A percentile compares a stretch with the other conserved stretches of the same genome.
Conservation (phyloP, 2,797 vertebrate genomes). For the Harpagifer antarcticus region DNA sequence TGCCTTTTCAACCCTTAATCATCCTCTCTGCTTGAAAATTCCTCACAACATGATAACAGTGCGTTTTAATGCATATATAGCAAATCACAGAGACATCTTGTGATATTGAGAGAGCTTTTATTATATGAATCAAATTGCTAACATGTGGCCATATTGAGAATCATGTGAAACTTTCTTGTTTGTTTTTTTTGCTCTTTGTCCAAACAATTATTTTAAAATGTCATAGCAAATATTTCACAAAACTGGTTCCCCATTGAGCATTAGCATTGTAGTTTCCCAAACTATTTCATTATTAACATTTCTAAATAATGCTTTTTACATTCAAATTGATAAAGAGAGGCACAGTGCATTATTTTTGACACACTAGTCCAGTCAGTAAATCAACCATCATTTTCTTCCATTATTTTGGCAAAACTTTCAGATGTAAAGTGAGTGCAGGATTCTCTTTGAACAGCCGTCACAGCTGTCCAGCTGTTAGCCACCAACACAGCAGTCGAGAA, state of each 20-base stretch:
- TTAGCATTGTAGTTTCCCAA: background rate
- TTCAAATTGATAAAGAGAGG: background rate
- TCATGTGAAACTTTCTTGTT: too few relatives aligned
- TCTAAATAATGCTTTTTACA: background rate
- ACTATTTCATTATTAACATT: background rate
- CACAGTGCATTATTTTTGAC: slow-evolving; percentile 25
- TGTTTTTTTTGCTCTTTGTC: too few relatives aligned
- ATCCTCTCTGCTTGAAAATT: too few relatives aligned
- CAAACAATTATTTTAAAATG: too few relatives aligned
- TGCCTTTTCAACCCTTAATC: background rate
- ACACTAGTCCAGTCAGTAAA: background rate
- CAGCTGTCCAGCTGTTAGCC: slow-evolving; percentile 23
- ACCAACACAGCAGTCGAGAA: slow-evolving; percentile 1
- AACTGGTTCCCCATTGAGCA: too few relatives aligned
- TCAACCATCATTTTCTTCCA: background rate
- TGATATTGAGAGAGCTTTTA: background rate
- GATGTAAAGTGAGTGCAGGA: slow-evolving; percentile 19
- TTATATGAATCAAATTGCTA: background rate
- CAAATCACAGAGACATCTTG: background rate
- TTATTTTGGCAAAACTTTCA: slow-evolving; percentile 11
- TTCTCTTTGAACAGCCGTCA: slow-evolving; percentile 29
- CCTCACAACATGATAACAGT: too few relatives aligned
- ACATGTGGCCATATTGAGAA: background rate
- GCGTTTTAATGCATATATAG: background rate
- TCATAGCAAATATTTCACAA: too few relatives aligned